phyloP scores from a whole-genome alignment of 2,888 invertebrate species.

The Hydrotaea diabolus region DNA sequence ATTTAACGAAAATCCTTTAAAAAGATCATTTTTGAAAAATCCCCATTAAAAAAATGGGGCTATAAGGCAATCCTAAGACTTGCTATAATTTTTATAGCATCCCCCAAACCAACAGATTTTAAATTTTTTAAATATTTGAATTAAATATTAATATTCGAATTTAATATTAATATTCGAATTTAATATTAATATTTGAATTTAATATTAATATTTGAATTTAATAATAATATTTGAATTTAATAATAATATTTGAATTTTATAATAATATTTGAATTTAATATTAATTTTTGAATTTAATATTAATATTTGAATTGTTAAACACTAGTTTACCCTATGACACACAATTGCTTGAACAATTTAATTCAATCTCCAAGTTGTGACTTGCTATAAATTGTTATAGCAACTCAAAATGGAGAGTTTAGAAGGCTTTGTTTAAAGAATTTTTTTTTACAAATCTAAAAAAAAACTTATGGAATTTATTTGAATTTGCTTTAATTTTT shows the following conservation, averaged over 20 bases:
- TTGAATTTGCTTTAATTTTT: too few species aligned
- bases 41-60: background rate
- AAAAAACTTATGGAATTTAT: background rate
- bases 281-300: too few species aligned
- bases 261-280: background rate
- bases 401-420: background rate
- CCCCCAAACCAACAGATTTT: background rate
- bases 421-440: background rate
- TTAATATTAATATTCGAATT: background rate
- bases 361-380: background rate
- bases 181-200: background rate
- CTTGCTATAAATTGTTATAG: constrained; percentile 16
- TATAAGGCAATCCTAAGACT: background rate
- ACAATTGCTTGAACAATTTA: background rate
- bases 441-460: background rate
- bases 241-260: background rate
- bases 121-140: background rate
- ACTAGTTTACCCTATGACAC: background rate
- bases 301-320: too few species aligned
- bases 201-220: background rate
- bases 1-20: too few species aligned
- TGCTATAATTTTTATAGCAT: constrained; percentile 19
- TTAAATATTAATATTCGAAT: background rate
- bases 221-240: background rate
- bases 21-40: too few species aligned